Conservation (phyloP, 2,888 invertebrate genomes). For the Pogonocherus hispidulus region DNA sequence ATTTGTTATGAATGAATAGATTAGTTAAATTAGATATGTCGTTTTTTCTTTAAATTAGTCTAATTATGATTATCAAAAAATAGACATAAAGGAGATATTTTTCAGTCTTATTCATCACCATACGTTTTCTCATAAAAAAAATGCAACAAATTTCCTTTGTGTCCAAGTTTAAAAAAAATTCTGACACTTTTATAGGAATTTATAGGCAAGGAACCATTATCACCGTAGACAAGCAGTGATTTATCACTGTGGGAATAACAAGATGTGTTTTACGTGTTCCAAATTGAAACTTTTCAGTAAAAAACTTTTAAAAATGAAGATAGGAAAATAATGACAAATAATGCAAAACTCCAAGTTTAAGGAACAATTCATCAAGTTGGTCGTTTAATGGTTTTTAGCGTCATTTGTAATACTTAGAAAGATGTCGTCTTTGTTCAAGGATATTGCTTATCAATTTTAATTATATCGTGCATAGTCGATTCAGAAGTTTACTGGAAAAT, state of each 20-base stretch:
- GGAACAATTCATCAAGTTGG: conserved; percentile 17
- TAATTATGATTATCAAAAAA: too few relatives aligned
- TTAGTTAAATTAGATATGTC: too few relatives aligned
- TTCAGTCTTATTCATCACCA: too few relatives aligned
- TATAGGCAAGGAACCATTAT: conserved; percentile 12
- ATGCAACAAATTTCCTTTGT: too few relatives aligned
- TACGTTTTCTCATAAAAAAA: too few relatives aligned
- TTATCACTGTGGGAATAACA: conserved; percentile 19
- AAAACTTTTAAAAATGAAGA: conserved; percentile 3
- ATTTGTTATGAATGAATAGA: too few relatives aligned
- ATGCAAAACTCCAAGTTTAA: conserved; percentile 9
- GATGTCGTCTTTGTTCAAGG: neutral
- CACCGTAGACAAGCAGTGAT: conserved; percentile 25
- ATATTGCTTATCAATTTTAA: neutral
- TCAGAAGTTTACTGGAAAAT: neutral
- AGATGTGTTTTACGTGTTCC: conserved; percentile 18
- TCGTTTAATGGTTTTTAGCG: conserved; percentile 2
- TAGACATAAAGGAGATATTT: too few relatives aligned
- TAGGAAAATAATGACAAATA: conserved; percentile 19
- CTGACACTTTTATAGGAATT: conserved; percentile 22
- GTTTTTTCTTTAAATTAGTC: too few relatives aligned
- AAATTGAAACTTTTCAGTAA: conserved; percentile 24
- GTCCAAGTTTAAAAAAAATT: conserved; percentile 26
- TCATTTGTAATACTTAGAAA: neutral
- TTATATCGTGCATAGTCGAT: neutral